Conservation (phyloP, 2,797 vertebrate species). For the Schizothorax lantsangensis region DNA sequence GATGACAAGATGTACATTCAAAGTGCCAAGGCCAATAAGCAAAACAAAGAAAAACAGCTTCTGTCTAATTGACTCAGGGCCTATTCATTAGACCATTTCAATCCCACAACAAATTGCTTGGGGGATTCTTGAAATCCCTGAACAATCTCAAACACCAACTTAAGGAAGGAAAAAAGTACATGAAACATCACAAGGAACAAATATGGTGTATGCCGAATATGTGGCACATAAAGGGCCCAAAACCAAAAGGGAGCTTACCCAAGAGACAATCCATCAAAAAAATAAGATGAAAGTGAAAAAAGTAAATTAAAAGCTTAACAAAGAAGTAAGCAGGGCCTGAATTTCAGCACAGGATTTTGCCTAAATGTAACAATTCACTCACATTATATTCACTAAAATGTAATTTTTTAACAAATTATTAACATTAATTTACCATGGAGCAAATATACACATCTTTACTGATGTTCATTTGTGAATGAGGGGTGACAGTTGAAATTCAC, state of each 20-base stretch:
- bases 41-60: conserved; percentile 68
- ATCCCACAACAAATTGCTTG: conserved; percentile 72
- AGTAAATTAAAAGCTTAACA: background rate
- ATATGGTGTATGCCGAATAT: background rate
- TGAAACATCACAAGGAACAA: conserved; percentile 30
- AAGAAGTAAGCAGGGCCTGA: too few relatives aligned
- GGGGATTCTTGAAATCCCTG: conserved; percentile 75
- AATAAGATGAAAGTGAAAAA: background rate
- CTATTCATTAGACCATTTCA: conserved; percentile 76
- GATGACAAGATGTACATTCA: conserved; percentile 71
- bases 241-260: background rate
- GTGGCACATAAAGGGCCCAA: background rate
- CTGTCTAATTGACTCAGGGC: conserved; percentile 73
- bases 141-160: conserved; percentile 69
- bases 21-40: conserved; percentile 62
- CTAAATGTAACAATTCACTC: background rate
- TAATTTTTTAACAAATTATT: too few relatives aligned
- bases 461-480: background rate
- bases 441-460: too few relatives aligned
- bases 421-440: too few relatives aligned
- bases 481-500: background rate
- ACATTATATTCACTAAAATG: background rate
- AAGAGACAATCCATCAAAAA: background rate
- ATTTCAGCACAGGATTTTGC: background rate
- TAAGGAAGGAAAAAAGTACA: conserved; percentile 50